Evolutionary conservation across 2,113 vertebrate genomes (phyloP).

Genomic region (Xenus cinereus): DNA sequence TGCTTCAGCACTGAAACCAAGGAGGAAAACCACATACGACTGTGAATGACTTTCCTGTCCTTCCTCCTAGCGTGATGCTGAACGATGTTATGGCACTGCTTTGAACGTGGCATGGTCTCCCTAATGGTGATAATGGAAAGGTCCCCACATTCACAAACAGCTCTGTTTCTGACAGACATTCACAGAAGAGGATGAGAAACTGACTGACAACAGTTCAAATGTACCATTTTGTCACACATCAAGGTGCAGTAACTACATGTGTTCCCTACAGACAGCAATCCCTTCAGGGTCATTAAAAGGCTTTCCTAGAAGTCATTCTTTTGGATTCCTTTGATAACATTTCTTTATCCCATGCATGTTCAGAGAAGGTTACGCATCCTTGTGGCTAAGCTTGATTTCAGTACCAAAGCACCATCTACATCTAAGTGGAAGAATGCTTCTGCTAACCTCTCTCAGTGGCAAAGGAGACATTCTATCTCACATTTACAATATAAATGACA

Average conservation of each 20-base stretch:
- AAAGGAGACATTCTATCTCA: neutral
- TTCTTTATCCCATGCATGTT: neutral
- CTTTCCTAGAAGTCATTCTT: neutral
- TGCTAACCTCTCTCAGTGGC: neutral
- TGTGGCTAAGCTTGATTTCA: neutral
- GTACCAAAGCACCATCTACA: neutral
- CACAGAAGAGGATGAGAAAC: neutral
- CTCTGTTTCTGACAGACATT: neutral
- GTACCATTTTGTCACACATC: neutral
- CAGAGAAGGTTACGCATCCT: neutral
- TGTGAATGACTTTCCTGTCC: neutral
- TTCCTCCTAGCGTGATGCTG: neutral
- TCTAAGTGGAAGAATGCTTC: neutral
- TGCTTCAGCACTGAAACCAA: neutral
- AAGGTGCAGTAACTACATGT: neutral
- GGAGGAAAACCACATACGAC: rapidly evolving
- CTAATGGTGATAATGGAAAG: conserved; percentile 29
- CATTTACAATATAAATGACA: neutral
- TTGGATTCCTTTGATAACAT: neutral
- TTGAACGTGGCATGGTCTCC: neutral
- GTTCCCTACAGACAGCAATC: neutral
- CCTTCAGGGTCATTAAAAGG: conserved; percentile 33
- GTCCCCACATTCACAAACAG: conserved; percentile 1
- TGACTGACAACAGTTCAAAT: neutral
- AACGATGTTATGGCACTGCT: neutral